Conservation (phyloP, 1,140 invertebrate species). For the Papilio polyxenes region DNA sequence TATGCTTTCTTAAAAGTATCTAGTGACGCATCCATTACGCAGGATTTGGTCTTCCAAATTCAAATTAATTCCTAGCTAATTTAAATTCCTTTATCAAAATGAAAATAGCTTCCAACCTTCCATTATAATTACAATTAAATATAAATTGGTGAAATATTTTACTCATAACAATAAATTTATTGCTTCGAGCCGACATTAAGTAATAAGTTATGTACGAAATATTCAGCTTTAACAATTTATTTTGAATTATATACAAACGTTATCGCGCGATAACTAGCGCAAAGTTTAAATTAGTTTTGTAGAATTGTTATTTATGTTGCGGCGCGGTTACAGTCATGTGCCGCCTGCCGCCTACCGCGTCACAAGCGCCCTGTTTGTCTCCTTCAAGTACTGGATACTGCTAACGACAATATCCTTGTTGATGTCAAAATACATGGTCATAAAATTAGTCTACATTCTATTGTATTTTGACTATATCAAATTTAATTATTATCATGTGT, state of each 20-base stretch:
- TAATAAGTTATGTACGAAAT: slow-evolving; percentile 15
- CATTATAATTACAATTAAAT: slow-evolving; percentile 9
- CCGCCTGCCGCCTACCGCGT: neutral
- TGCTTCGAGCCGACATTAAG: neutral
- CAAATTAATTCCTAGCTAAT: neutral
- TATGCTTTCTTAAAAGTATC: too few species aligned
- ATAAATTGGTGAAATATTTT: slow-evolving; percentile 6
- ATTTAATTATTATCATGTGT: slow-evolving; percentile 43
- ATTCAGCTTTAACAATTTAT: slow-evolving; percentile 1
- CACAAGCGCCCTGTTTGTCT: neutral
- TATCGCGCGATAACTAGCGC: slow-evolving; percentile 30
- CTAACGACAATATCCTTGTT: too few species aligned
- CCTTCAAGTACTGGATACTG: neutral
- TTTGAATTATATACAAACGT: slow-evolving; percentile 31
- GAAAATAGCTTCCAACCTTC: neutral
- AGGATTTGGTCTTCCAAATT: neutral
- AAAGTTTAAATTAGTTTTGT: slow-evolving; percentile 36
- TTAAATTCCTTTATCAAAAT: neutral
- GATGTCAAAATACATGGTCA: neutral
- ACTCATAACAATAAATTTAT: slow-evolving; percentile 3
- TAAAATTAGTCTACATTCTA: neutral
- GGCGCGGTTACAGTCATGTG: slow-evolving; percentile 7
- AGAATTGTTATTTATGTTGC: slow-evolving; percentile 32
- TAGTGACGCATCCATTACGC: too few species aligned
- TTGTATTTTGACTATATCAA: neutral